Conservation (phyloP, 2,888 invertebrate genomes). For the Automeris io region DNA sequence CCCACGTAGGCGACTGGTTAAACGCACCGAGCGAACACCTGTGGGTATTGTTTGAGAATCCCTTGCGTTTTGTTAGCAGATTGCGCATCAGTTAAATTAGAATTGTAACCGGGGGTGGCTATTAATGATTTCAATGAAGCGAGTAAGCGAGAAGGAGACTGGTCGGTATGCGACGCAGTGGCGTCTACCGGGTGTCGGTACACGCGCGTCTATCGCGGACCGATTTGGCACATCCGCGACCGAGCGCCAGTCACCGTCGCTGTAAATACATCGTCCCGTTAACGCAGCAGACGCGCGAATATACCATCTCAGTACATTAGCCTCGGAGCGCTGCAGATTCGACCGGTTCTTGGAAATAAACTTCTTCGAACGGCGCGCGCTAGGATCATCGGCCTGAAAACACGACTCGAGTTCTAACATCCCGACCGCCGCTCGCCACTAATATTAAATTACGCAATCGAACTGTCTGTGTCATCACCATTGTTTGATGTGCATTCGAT, state of each 20-base stretch:
- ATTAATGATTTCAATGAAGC: conserved; percentile 45
- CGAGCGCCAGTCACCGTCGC: conserved; percentile 50
- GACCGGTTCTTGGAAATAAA: conserved; percentile 28
- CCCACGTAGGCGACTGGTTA: conserved; percentile 50
- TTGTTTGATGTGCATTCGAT: conserved; percentile 51
- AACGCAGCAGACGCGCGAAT: conserved; percentile 36
- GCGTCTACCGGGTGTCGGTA: conserved; percentile 67
- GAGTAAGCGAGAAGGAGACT: conserved; percentile 50
- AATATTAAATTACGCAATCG: conserved; percentile 43
- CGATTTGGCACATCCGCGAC: conserved; percentile 74
- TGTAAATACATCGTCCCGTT: conserved; percentile 63
- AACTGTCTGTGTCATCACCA: conserved; percentile 38
- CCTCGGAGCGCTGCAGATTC: conserved; percentile 21
- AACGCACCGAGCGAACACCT: conserved; percentile 30
- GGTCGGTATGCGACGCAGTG: conserved; percentile 64
- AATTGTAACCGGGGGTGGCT: conserved; percentile 36
- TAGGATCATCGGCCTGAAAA: conserved; percentile 20
- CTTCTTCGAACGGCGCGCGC: conserved; percentile 17
- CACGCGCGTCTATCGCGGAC: conserved; percentile 58
- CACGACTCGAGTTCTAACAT: conserved; percentile 16
- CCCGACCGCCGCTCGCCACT: conserved; percentile 2
- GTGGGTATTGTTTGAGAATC: conserved; percentile 24
- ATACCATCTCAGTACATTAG: conserved; percentile 28
- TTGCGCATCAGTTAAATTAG: conserved; percentile 29
- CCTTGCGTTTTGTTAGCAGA: conserved; percentile 16